phyloP scores from a whole-genome alignment of 2,888 invertebrate genomes.

The Drosophila emarginata region DNA sequence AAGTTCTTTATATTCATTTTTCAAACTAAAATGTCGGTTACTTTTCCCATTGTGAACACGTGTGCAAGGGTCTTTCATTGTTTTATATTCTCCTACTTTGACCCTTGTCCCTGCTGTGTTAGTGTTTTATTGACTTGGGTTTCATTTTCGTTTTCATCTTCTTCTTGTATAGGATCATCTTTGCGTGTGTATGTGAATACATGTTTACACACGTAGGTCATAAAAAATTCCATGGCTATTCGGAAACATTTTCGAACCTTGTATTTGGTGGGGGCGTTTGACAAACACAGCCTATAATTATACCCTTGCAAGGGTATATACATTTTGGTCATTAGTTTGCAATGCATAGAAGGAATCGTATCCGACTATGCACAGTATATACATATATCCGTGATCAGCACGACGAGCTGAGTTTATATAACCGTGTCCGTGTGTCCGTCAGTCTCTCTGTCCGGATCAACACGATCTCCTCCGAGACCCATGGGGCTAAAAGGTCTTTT shows the following conservation, averaged over 20 bases:
- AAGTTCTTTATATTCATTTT: constrained; percentile 53
- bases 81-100: constrained; percentile 32
- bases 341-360: no score
- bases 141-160: constrained; percentile 40
- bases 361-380: no score
- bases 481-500: no score
- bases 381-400: no score
- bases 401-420: no score
- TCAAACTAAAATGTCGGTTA: constrained; percentile 53
- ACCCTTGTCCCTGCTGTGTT: constrained; percentile 66
- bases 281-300: no score
- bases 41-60: constrained; percentile 72
- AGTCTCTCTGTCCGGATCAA: no score
- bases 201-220: constrained; percentile 24
- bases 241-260: constrained; percentile 29
- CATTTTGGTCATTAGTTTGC: no score
- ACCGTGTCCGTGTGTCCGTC: no score
- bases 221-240: constrained; percentile 26
- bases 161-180: constrained; percentile 30
- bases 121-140: constrained; percentile 72
- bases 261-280: constrained; percentile 35
- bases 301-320: no score
- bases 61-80: constrained; percentile 57
- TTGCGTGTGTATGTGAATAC: constrained; percentile 25
- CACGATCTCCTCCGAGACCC: no score